A percentile compares a stretch with the other conserved stretches of the same genome.
phyloP scores from a whole-genome alignment of 2,113 vertebrate species.

The Elanus axillaris region DNA sequence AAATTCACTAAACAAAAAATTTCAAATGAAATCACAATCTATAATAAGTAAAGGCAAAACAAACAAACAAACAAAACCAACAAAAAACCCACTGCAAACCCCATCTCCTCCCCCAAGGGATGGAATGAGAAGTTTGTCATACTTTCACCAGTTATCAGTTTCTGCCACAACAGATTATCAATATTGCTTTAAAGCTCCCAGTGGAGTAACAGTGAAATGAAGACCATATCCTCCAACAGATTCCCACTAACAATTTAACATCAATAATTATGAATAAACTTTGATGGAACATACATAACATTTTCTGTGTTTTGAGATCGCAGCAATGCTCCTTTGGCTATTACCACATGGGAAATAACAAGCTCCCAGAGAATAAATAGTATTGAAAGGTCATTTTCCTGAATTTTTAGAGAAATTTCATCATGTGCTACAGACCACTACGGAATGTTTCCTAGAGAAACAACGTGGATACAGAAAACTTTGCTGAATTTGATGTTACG shows the following conservation, averaged over 20 bases:
- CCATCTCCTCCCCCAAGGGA: not conserved
- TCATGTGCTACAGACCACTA: not conserved
- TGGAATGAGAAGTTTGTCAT: not conserved
- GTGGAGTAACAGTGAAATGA: not conserved
- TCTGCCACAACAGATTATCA: not conserved
- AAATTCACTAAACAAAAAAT: not conserved
- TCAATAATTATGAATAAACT: not conserved
- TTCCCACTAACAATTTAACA: not conserved
- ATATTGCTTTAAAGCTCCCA: not conserved
- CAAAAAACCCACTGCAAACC: not conserved
- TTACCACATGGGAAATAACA: not conserved
- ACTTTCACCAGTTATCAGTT: not conserved
- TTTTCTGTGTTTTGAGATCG: not conserved
- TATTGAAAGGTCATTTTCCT: not conserved
- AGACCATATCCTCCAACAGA: not conserved
- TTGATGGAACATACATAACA: not conserved
- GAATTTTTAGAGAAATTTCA: not conserved
- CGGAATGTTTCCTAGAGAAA: not conserved
- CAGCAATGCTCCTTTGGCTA: not conserved
- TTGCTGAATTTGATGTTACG: not conserved
- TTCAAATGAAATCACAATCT: not conserved
- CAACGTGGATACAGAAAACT: not conserved
- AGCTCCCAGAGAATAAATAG: not conserved
- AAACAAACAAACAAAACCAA: not conserved
- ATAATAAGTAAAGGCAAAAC: not conserved